Evolutionary conservation across 2,888 invertebrate genomes (phyloP).

Genomic region (Epistrophe grossulariae): DNA sequence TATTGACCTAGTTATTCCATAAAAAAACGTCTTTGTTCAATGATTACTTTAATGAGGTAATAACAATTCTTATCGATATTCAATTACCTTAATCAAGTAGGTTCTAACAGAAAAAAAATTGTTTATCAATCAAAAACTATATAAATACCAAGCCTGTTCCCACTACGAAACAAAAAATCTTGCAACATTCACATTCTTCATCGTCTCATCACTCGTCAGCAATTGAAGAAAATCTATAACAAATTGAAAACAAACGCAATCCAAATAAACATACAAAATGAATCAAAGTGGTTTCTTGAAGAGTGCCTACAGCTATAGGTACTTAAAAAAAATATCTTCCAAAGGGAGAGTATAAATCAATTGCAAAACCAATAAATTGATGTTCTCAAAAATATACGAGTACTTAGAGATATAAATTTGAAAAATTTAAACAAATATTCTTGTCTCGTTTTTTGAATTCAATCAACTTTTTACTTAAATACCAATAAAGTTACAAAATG

Average conservation of each 20-base stretch:
- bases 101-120: not conserved
- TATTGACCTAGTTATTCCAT: not conserved
- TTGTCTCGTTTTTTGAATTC: not conserved
- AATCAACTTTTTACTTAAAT: not conserved
- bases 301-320: not conserved
- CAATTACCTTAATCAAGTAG: not conserved
- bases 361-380: constrained; percentile 15
- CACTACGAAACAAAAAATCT: not conserved
- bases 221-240: constrained; percentile 37
- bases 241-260: constrained; percentile 48
- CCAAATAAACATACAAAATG: constrained; percentile 5
- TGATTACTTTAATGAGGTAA: not conserved
- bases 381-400: not conserved
- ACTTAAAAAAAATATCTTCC: not conserved
- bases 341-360: not conserved
- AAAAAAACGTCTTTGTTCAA: not conserved
- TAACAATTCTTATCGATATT: not conserved
- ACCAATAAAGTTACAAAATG: not conserved
- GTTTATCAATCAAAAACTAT: not conserved
- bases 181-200: constrained; percentile 12
- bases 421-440: not conserved
- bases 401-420: not conserved
- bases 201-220: not conserved
- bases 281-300: not conserved
- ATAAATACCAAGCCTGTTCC: not conserved